phyloP scores from a whole-genome alignment of 2,113 vertebrate species.

The Serranochromis macrocephalus region DNA sequence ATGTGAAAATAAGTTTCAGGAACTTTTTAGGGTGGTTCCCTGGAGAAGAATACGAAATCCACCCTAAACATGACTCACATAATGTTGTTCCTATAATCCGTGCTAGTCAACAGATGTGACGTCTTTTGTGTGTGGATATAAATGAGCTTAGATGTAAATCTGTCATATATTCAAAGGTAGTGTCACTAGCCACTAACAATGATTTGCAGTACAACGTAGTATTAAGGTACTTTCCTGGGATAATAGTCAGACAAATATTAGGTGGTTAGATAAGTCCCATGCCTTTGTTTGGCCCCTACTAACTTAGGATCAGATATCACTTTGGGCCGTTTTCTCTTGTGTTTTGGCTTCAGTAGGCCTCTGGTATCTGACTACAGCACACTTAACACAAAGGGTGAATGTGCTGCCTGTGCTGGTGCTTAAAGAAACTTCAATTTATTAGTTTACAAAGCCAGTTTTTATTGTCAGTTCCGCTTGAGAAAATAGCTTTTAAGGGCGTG shows the following conservation, averaged over 20 bases:
- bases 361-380: background rate
- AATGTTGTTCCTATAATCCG: background rate
- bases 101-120: background rate
- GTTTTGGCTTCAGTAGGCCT: background rate
- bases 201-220: background rate
- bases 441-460: constrained; percentile 17
- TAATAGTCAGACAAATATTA: background rate
- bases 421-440: constrained; percentile 16
- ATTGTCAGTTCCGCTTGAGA: background rate
- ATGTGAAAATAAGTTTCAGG: background rate
- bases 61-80: constrained; percentile 15
- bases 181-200: background rate
- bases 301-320: background rate
- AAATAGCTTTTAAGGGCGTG: background rate
- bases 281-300: background rate
- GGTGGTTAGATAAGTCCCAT: background rate
- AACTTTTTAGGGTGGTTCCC: background rate
- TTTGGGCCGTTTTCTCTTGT: background rate
- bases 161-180: background rate
- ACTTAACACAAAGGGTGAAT: constrained; percentile 28
- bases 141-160: background rate
- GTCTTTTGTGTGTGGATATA: background rate
- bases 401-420: background rate
- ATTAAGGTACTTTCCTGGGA: background rate
- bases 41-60: background rate